Base-by-base conservation (phyloP, 2,888 invertebrate species). In the Xestia ashworthii region DNA sequence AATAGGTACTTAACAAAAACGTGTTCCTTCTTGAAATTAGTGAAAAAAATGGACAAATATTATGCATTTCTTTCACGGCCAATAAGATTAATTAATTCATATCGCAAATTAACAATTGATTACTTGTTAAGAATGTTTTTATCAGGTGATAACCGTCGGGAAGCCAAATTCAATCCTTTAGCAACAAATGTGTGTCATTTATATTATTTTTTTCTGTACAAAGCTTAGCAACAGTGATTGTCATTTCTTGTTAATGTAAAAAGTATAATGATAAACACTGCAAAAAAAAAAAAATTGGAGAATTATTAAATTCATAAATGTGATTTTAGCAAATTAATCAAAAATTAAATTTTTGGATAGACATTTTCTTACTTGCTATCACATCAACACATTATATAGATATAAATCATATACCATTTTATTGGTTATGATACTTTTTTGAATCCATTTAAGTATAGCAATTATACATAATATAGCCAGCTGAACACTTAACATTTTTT, bases 81-180 rank as follows among this genome's bases (percentile, higher is more conserved):
- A 58, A 71, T 44, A 78, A 64, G 74, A 85, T 82, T 85, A 84
- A 75, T 53, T 53, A 62, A 72, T 70, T 67, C 41, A 48, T 84
- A 81, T 76, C 77, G 22, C 48, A 48, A 66, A 73, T 76, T 48
- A 80, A 71, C 44, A 69, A 58, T 38, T 46, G 62, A 85, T 82
- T 66, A 70, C 41, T 46, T 60, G 53, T n/a, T n/a, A 74, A 62
- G 11, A 14, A 32, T 58, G n/a, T 66, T 50, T 53, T 12, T 74
- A 72, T 67, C 62, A 50, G 44, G 12, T 16, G 70, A 77, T 73
- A 84, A 70, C 60, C 38, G 14, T 74, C 66, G 14, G 16, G 22
- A 55, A 41, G 53, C 48, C n/a, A 48, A 71, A 62, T 22, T 41
- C 69, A 82, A 85, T 78, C 50, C 53, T 38, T 64, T 73, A 46